Evolutionary conservation across 2,888 invertebrate genomes (phyloP), one percentile per base, ranked within the genome.

Genomic region (Elgonia sp.): DNA sequence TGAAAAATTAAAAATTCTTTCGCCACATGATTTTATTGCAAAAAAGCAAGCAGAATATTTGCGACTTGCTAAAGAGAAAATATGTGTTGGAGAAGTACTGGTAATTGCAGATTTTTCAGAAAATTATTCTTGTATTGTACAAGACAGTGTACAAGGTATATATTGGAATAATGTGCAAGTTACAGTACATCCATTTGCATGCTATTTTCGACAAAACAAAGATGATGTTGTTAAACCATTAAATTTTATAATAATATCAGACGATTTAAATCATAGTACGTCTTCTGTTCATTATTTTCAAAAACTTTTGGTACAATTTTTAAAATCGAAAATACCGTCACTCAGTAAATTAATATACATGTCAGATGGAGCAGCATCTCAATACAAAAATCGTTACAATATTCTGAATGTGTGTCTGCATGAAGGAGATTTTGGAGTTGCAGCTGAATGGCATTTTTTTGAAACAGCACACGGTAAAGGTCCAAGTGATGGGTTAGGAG

Each of bases 101-200:
- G 80, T 90, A 37, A 72, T 82, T 50, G 62, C 81, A 21, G 88
- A 88, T 50, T 89, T 89, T 70, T 76, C 87, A 16, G 86, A 88
- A 89, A 86, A 89, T 62, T 86, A 86, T 55, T 57, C 81, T 29
- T 82, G 57, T 20, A 46, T 84, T 29, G 29, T 29, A 29, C 29
- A 29, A 29, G 29, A 87, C 65, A 79, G 65, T 55, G 60, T 88
- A 46, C 83, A 81, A 62, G 81, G 84, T 16, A 57, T 75, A 20
- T 60, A 89, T 76, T 89, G 79, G 90, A 86, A 85, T 55, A 86
- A 90, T 63, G 83, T 42, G 14, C 88, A 89, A 73, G 87, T 80
- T 16, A 89, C 87, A 65, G 50, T 89, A n/a, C 89, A 89, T 29
- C 29, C 29, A 29, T 29, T 29, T 5, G 29, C 1, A 29, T 29